Evolutionary conservation across 1,140 invertebrate genomes (phyloP), one percentile per base, ranked within the genome.

Genomic region (Daktulosphaira vitifoliae): DNA sequence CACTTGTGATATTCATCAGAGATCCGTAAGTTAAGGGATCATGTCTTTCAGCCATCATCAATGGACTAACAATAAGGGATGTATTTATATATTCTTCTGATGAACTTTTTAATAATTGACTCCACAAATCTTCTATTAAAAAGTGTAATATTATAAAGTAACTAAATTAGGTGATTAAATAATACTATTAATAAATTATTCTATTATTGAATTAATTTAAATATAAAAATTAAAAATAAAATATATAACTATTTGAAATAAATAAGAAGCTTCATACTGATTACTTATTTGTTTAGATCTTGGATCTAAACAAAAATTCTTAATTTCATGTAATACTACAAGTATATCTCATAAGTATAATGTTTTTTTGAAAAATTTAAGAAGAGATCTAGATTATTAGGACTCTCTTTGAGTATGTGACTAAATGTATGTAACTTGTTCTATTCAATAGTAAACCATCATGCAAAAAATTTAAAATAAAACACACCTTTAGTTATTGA

Each of bases 31-130:
- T 78, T 42, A 83, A 79, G 25, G 87, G 86, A 37, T 77, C 73
- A 74, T 89, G 85, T 67, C 91, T 79, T 77, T 94, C 91, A 1
- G 89, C 89, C 65, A 87, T 80, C 46, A 92, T 74, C 52, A 84
- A 83, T 7, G 90, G 89, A 42, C 76, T 77, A 50, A 87, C 81
- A 70, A 77, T 74, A 74, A 88, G 79, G 66, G 78, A 74, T 29
- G 80, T 79, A 39, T 77, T 71, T n/a, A 22, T 77, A 6, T 81
- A 79, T 46, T 81, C 77, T 67, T 80, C 78, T n/a, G 80, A 79
- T 16, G 72, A 68, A 16, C 84, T 72, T 29, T 79, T 74, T 33
- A 90, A 80, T 8, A 87, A 73, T 72, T 84, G 84, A 68, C 85
- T 82, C 89, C 89, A 92, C 11, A 92, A 81, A 77, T 86, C 59